Evolutionary conservation across 2,113 vertebrate genomes (phyloP).

Genomic region (Pelvicachromis taeniatus): DNA sequence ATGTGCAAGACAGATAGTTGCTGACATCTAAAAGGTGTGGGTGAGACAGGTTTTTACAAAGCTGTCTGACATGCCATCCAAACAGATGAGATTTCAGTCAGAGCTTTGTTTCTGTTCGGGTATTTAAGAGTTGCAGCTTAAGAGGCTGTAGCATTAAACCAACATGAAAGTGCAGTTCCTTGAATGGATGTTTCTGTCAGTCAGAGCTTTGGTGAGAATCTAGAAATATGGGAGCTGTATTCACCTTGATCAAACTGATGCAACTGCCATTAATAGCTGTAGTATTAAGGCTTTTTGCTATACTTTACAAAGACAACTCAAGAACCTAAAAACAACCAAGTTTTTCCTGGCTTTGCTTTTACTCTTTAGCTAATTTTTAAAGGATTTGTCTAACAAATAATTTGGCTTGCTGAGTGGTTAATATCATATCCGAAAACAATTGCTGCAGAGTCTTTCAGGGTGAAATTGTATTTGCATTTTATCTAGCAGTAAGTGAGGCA

Average conservation of each 20-base stretch:
- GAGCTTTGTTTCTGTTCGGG: background rate
- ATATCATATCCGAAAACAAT: background rate
- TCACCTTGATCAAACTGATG: background rate
- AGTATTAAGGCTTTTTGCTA: background rate
- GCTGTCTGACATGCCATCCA: background rate
- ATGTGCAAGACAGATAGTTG: background rate
- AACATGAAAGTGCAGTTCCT: background rate
- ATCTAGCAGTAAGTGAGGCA: background rate
- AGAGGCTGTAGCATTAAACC: background rate
- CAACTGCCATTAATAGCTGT: background rate
- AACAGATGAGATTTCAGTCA: background rate
- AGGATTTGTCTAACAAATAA: background rate
- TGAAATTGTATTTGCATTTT: background rate
- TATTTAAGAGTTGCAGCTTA: background rate
- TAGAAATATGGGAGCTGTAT: rapidly evolving
- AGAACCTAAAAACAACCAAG: background rate
- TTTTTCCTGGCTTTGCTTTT: background rate
- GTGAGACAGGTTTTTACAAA: background rate
- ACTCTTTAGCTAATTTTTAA: background rate
- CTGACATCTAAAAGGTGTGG: background rate
- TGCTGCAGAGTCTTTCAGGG: background rate
- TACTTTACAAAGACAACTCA: background rate
- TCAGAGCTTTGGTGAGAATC: background rate
- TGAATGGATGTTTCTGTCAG: background rate
- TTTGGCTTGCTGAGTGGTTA: background rate